Conservation (phyloP, 1,140 invertebrate species). For the Drosophila ogumai region DNA sequence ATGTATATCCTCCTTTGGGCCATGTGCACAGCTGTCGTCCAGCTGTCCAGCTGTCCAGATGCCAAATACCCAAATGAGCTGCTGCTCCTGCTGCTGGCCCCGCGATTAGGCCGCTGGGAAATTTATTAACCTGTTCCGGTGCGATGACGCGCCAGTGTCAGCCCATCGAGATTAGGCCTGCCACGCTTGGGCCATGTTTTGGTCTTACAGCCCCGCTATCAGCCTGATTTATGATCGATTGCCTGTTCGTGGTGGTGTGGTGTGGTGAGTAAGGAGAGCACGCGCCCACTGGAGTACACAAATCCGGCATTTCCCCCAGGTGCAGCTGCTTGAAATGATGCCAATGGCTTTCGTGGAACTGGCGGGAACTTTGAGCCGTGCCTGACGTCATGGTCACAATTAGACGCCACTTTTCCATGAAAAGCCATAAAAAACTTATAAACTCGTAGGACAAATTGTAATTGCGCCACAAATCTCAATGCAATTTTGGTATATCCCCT, state of each 20-base stretch:
- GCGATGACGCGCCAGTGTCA: conserved; percentile 51
- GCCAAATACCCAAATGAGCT: conserved; percentile 49
- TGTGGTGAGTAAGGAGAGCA: conserved; percentile 33
- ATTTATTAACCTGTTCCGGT: conserved; percentile 82
- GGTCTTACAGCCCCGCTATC: conserved; percentile 31
- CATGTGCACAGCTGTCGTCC: conserved; percentile 27
- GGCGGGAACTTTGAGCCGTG: conserved; percentile 3
- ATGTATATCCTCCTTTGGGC: conserved; percentile 6
- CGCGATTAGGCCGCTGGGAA: conserved; percentile 63
- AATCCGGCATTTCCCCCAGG: not conserved
- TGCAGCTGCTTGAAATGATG: conserved; percentile 26
- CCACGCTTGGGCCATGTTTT: conserved; percentile 51
- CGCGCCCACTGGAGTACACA: not conserved
- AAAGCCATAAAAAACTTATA: conserved; percentile 47
- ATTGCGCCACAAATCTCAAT: conserved; percentile 68
- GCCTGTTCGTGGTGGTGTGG: conserved; percentile 8
- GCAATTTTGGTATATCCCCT: conserved; percentile 60
- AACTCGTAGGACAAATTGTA: conserved; percentile 41
- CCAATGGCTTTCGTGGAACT: conserved; percentile 14
- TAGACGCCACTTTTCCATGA: conserved; percentile 19
- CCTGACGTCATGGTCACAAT: conserved; percentile 45
- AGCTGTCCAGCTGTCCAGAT: conserved; percentile 16
- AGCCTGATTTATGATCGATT: conserved; percentile 56
- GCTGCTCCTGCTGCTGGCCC: conserved; percentile 16
- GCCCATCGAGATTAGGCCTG: conserved; percentile 58